Conservation (phyloP, 2,113 vertebrate species). For the Rhinolophus sinicus region DNA sequence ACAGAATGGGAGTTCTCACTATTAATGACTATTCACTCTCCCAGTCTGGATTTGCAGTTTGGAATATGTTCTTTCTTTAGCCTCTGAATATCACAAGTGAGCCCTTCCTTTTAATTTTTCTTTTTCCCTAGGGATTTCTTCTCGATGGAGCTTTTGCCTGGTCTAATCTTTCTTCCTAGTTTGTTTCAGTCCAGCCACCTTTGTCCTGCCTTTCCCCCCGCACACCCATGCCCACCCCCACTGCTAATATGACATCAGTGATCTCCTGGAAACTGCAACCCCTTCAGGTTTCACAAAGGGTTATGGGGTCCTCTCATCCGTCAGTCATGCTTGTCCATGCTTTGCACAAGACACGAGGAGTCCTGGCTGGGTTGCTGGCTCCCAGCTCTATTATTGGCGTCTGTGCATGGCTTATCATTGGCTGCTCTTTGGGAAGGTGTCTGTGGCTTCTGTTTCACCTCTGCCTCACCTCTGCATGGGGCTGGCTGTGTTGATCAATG, state of each 20-base stretch:
- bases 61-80: background rate
- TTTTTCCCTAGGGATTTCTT: constrained; percentile 36
- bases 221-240: fast-evolving
- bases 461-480: background rate
- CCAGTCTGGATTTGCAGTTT: background rate
- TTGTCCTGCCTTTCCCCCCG: background rate
- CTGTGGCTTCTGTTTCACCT: background rate
- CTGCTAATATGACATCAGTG: background rate
- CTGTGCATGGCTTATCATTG: background rate
- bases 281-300: background rate
- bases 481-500: background rate
- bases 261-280: background rate
- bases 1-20: background rate
- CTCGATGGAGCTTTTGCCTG: background rate
- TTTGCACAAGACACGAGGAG: fast-evolving
- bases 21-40: background rate
- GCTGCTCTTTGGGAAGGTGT: background rate
- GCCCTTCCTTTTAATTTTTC: background rate
- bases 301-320: background rate
- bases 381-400: background rate
- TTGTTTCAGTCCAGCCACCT: background rate
- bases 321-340: fast-evolving
- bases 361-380: background rate
- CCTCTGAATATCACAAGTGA: background rate
- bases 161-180: constrained; percentile 35